Base-by-base conservation (phyloP, 1,140 invertebrate species). In the Epicauta chinensis region DNA sequence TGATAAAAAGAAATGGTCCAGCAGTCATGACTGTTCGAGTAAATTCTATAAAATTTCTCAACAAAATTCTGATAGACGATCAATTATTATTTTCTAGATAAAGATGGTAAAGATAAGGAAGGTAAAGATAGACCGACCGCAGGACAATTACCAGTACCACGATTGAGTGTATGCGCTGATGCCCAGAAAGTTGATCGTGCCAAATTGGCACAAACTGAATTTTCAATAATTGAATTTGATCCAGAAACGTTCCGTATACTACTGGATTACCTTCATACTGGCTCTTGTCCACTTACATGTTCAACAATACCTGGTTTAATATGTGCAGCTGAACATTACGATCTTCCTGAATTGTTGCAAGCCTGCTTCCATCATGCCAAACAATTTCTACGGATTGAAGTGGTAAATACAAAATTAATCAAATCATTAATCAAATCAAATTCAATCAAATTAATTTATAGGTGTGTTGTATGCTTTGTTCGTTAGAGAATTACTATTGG, bases 291-390 rank as follows among this genome's bases (percentile, higher is more conserved):
- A 0, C 70, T 94, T 6, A 94, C 91, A 1, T 96, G 91, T 73
- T 85, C 87, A 55, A 91, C 89, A 48, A 93, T 95, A 61, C 91
- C 92, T 2, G 91, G 91, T 2, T 76, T 96, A 1, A 93, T 95
- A 50, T 95, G 91, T 67, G 91, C 92, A 1, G 92, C 92, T 0
- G 92, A 96, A 62, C 92, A 95, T 65, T 96, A 94, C 66, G 92
- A 95, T 71, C 73, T 95, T 30, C 91, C 93, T 0, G 93, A 96
- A 68, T 75, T 96, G 14, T 74, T 95, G 16, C 91, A 95, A 68
- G 92, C 92, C 0, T 95, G 92, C 71, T 95, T 96, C 71, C 92
- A 95, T 70, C 92, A 95, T 64, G 91, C 91, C 45, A 95, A 95
- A 70, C 92, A 94, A 64, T 93, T 93, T 68, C 75, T 96, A 1